Evolutionary conservation across 2,113 vertebrate species (phyloP).

Genomic region (Eulemur rufifrons): DNA sequence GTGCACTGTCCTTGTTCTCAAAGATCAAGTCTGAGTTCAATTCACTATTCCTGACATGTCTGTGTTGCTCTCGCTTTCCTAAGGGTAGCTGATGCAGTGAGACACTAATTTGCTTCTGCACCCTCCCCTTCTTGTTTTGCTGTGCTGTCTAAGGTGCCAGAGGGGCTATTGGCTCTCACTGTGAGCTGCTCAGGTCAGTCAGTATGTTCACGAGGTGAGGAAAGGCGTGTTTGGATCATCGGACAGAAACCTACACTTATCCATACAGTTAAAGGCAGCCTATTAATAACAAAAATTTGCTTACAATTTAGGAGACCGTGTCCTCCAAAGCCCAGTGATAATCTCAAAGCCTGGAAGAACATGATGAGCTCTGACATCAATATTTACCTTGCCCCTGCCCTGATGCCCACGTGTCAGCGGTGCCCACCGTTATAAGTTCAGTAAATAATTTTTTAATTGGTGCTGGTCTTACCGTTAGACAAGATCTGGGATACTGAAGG

Average conservation of each 20-base stretch:
- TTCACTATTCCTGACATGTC: neutral
- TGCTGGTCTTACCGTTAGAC: neutral
- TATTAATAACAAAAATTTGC: neutral
- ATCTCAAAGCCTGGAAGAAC: neutral
- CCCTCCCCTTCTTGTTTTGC: neutral
- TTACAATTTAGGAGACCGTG: neutral
- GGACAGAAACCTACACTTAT: neutral
- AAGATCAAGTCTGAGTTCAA: neutral
- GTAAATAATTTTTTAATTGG: neutral
- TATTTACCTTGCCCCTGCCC: neutral
- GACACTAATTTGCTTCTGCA: neutral
- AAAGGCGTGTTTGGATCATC: neutral
- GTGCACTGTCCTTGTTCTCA: neutral
- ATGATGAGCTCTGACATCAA: neutral
- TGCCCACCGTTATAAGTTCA: neutral
- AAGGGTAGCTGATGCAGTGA: neutral
- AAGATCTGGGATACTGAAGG: neutral
- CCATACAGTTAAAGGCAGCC: neutral
- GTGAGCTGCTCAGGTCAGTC: neutral
- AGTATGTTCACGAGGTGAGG: neutral
- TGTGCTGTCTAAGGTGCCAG: neutral
- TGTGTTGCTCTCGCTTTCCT: neutral
- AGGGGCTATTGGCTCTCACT: neutral
- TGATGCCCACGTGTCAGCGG: neutral
- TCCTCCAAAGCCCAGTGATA: neutral